Evolutionary conservation across 1,140 invertebrate species (phyloP).

Genomic region (Idris sp.): DNA sequence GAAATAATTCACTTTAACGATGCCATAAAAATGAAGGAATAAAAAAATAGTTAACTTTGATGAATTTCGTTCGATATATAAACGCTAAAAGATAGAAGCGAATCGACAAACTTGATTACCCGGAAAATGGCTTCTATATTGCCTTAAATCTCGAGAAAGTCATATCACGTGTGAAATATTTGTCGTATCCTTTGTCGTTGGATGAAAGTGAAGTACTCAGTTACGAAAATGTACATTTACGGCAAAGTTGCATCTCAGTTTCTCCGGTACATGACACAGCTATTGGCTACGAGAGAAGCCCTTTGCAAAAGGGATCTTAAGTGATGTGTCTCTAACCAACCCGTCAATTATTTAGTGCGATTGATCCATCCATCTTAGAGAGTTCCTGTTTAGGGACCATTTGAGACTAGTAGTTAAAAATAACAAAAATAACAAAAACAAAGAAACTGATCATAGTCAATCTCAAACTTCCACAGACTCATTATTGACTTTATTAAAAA

Average conservation of each 20-base stretch:
- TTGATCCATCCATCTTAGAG: slow-evolving; percentile 11
- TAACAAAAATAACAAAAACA: too few relatives aligned
- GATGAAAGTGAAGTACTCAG: slow-evolving; percentile 10
- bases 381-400: slow-evolving; percentile 5
- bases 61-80: too few relatives aligned
- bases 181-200: slow-evolving; percentile 30
- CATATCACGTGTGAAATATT: slow-evolving; percentile 39
- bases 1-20: slow-evolving; percentile 7
- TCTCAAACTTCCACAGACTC: too few relatives aligned
- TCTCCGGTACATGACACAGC: slow-evolving; percentile 35
- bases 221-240: slow-evolving; percentile 38
- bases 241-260: slow-evolving; percentile 39
- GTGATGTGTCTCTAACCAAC: slow-evolving; percentile 32
- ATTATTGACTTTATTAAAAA: too few relatives aligned
- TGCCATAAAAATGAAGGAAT: too few relatives aligned
- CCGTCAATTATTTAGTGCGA: slow-evolving; percentile 47
- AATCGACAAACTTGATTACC: too few relatives aligned
- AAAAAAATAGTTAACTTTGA: too few relatives aligned
- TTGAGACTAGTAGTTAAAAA: too few relatives aligned
- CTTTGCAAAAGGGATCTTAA: slow-evolving; percentile 25
- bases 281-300: slow-evolving; percentile 26
- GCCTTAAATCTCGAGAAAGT: too few relatives aligned
- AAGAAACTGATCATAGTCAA: too few relatives aligned
- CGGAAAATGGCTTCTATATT: too few relatives aligned
- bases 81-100: too few relatives aligned